Evolutionary conservation across 2,113 vertebrate species (phyloP).

Genomic region (Eulemur macaco): DNA sequence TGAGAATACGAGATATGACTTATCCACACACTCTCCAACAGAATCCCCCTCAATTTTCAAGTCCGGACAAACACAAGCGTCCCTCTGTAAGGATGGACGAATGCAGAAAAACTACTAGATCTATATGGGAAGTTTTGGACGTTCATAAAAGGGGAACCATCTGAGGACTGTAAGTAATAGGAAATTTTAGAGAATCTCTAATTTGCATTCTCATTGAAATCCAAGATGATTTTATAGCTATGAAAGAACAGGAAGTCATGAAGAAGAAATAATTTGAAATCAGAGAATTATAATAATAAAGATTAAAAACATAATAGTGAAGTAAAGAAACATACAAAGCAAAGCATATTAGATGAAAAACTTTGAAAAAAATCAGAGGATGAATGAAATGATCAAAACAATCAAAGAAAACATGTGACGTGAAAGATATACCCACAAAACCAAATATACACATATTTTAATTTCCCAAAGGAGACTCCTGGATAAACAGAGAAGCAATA

Average conservation of each 20-base stretch:
- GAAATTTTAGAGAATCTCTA: background rate
- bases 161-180: background rate
- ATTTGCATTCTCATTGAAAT: background rate
- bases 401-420: background rate
- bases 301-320: background rate
- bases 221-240: background rate
- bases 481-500: background rate
- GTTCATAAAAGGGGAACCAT: background rate
- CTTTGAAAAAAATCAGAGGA: background rate
- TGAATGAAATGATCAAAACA: background rate
- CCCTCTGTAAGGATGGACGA: background rate
- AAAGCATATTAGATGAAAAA: background rate
- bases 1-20: background rate
- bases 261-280: constrained; percentile 11
- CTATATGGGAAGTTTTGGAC: background rate
- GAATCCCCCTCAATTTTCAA: background rate
- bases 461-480: constrained; percentile 13
- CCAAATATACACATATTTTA: background rate
- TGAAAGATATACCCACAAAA: background rate
- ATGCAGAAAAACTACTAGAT: background rate
- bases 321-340: background rate
- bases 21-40: background rate
- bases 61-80: background rate
- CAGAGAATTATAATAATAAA: background rate
- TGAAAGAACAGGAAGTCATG: background rate